Base-by-base conservation (phyloP, 2,888 invertebrate genomes). In the Aplocera efformata region DNA sequence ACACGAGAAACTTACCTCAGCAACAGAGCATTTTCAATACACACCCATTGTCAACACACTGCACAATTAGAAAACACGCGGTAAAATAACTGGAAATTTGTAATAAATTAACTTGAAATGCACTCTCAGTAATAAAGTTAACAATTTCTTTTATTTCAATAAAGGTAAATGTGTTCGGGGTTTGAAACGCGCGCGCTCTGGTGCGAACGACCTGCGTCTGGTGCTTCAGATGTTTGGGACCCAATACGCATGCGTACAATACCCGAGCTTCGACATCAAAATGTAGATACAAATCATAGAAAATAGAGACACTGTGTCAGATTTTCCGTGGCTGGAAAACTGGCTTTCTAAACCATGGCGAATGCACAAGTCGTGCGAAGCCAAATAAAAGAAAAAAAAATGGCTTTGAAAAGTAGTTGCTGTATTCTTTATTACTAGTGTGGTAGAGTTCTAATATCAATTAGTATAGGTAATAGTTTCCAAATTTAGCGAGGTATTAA, bases 191-290 rank as follows among this genome's bases (percentile, higher is more conserved):
- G 53, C 31, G 48, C 42, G 48, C 31, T 34, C 33, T 6, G 29
- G 21, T 39, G 42, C 34, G 44, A 27, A 21, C 44, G 37, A 29
- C 37, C 31, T 38, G 30, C 39, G 50, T 50, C 53, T 53, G 47
- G 40, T 42, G 40, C 32, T 31, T 32, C 28, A 34, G 46, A 33
- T 48, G 37, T 42, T 48, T 37, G 37, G 13, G 25, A 30, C 44
- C 23, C 32, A 26, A 7, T 36, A 41, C 53, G 53, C 53, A 50
- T 50, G 53, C 53, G 53, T 20, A 17, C 22, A 21, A 7, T 7
- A 20, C 21, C 6, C 22, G 7, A 11, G 26, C 8, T 10, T 9
- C 22, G 23, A 33, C 22, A 17, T n/a, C n/a, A n/a, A n/a, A n/a
- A n/a, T n/a, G n/a, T n/a, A n/a, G n/a, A n/a, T n/a, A n/a, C n/a